Conservation (phyloP, 2,888 invertebrate genomes). For the Iphiclides podalirius region DNA sequence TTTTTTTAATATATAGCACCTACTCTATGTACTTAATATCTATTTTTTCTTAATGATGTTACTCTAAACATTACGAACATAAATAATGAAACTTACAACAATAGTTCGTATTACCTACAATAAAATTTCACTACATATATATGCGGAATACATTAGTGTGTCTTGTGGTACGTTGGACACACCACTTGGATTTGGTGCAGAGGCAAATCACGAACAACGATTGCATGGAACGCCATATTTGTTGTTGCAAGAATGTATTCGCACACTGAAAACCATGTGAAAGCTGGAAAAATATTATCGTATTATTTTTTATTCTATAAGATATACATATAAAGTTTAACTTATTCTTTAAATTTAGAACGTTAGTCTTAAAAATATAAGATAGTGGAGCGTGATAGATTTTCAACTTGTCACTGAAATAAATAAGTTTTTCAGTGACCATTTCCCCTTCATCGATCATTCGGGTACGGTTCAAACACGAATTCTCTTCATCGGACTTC, state of each 20-base stretch:
- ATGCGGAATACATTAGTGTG: conserved; percentile 45
- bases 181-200: conserved; percentile 88
- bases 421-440: too few species aligned
- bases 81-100: neutral
- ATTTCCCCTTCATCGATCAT: too few species aligned
- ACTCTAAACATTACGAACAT: neutral
- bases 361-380: too few species aligned
- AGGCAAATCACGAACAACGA: conserved; percentile 92
- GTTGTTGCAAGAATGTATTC: conserved; percentile 95
- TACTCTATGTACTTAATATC: neutral
- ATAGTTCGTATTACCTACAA: too few species aligned
- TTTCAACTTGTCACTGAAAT: too few species aligned
- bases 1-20: neutral
- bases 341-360: too few species aligned
- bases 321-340: neutral
- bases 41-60: neutral
- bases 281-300: conserved; percentile 82
- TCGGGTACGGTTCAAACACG: too few species aligned
- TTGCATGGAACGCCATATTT: conserved; percentile 95
- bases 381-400: too few species aligned
- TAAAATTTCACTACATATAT: too few species aligned
- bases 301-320: conserved; percentile 4
- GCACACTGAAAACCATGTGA: conserved; percentile 96
- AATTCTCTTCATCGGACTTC: too few species aligned
- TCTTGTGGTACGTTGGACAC: conserved; percentile 67